A percentile compares a stretch with the other conserved stretches of the same genome.
Conservation (phyloP, 2,113 vertebrate species). For the Carlito syrichta region DNA sequence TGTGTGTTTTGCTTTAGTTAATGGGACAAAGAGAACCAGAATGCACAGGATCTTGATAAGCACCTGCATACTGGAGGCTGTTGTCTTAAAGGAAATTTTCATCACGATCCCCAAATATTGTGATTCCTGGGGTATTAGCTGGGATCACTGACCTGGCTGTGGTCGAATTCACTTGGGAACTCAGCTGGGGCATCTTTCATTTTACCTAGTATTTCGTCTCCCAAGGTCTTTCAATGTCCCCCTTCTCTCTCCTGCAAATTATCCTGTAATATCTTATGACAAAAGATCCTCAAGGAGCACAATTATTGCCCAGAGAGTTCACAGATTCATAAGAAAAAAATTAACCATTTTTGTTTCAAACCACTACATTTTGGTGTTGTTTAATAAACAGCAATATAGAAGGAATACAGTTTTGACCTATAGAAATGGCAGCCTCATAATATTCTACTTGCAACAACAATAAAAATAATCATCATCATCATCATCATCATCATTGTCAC, state of each 20-base stretch:
- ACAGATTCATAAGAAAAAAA: not conserved
- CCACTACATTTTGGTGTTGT: not conserved
- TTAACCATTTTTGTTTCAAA: not conserved
- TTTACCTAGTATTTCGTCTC: too few species aligned
- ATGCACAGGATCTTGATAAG: not conserved
- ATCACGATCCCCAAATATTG: too few species aligned
- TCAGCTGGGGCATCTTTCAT: too few species aligned
- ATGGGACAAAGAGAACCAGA: too few species aligned
- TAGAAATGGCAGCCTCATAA: not conserved
- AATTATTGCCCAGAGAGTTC: not conserved
- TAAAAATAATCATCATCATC: not conserved
- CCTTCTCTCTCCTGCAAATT: too few species aligned
- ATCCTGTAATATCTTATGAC: too few species aligned
- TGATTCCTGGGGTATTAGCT: too few species aligned
- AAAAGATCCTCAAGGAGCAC: rapidly evolving
- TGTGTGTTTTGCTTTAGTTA: not conserved
- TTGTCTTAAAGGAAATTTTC: not conserved
- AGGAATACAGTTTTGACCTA: not conserved
- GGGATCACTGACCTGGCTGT: too few species aligned
- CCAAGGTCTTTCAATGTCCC: too few species aligned
- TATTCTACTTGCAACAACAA: not conserved
- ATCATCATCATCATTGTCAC: too few species aligned
- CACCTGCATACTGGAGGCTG: not conserved
- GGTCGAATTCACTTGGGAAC: too few species aligned
- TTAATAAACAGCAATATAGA: not conserved